Conservation (phyloP, 2,113 vertebrate genomes). For the Phalacrocorax aristotelis region DNA sequence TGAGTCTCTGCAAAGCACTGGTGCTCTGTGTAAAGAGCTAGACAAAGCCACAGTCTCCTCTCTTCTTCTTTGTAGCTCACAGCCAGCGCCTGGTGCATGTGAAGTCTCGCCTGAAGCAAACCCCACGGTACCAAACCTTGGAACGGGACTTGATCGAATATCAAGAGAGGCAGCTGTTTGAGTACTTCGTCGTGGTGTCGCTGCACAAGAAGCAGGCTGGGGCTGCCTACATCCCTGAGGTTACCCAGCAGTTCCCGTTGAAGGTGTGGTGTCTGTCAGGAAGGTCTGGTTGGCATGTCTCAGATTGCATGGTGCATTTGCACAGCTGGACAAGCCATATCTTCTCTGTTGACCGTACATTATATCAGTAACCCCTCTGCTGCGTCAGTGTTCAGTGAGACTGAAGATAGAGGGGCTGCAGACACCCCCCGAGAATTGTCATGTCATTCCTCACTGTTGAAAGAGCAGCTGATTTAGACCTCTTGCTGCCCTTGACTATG, state of each 20-base stretch:
- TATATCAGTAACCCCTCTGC: background rate
- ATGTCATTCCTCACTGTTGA: background rate
- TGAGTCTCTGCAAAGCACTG: background rate
- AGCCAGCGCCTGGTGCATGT: slow-evolving; percentile 91
- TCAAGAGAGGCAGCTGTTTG: slow-evolving; percentile 91
- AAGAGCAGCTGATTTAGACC: background rate
- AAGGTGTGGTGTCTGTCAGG: slow-evolving; percentile 74
- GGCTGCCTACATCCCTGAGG: slow-evolving; percentile 87
- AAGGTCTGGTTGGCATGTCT: background rate
- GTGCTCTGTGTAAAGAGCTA: background rate
- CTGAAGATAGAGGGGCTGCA: background rate
- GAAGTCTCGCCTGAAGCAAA: slow-evolving; percentile 90
- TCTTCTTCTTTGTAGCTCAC: slow-evolving; percentile 77
- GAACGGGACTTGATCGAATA: slow-evolving; percentile 87
- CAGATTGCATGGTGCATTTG: rapidly evolving
- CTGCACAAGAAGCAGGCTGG: slow-evolving; percentile 92
- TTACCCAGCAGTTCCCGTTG: slow-evolving; percentile 94
- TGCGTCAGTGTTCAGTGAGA: background rate
- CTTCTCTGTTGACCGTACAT: background rate
- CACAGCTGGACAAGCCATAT: background rate
- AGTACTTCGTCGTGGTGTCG: slow-evolving; percentile 93
- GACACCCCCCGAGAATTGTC: background rate
- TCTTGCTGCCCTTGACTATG: background rate
- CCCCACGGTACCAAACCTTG: slow-evolving; percentile 80
- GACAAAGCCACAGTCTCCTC: background rate